Percentiles rank a stretch among this genome's conserved stretches.
Evolutionary conservation across 2,113 vertebrate species (phyloP).

Genomic region (Apteryx mantelli): DNA sequence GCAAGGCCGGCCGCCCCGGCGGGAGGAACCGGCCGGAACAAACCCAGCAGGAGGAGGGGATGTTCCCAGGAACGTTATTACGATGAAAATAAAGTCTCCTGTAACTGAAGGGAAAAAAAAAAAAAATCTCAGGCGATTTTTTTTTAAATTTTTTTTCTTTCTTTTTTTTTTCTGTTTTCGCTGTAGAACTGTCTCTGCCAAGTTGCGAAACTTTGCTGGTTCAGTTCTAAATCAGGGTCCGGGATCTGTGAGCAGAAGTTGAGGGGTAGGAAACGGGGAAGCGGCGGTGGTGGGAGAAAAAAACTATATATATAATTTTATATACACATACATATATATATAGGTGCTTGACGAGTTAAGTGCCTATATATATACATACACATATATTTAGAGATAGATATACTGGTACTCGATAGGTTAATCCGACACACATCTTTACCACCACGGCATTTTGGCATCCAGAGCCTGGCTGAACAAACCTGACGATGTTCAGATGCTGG

Average conservation of each 20-base stretch:
- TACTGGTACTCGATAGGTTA: constrained; percentile 1
- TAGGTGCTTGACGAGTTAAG: constrained; percentile 24
- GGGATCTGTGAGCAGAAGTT: constrained; percentile 40
- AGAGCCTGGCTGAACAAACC: constrained; percentile 32
- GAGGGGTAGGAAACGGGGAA: constrained; percentile 20
- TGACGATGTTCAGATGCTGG: constrained; percentile 12
- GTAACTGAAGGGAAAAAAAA: constrained; percentile 21
- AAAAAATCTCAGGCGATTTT: neutral
- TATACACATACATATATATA: constrained; percentile 45
- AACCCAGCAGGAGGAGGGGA: constrained; percentile 5
- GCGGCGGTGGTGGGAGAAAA: neutral
- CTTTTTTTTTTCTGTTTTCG: neutral
- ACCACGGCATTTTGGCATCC: constrained; percentile 55
- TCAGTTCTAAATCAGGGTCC: constrained; percentile 40
- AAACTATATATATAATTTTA: neutral
- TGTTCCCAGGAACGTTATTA: neutral
- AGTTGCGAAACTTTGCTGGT: constrained; percentile 27
- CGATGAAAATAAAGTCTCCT: constrained; percentile 59
- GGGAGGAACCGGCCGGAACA: neutral
- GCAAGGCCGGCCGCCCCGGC: neutral
- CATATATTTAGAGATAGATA: neutral
- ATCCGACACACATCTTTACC: constrained; percentile 33
- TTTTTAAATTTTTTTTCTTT: neutral
- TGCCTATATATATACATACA: constrained; percentile 47
- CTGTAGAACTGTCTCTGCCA: constrained; percentile 17